phyloP scores from a whole-genome alignment of 1,140 invertebrate species.

The Belonocnema kinseyi region DNA sequence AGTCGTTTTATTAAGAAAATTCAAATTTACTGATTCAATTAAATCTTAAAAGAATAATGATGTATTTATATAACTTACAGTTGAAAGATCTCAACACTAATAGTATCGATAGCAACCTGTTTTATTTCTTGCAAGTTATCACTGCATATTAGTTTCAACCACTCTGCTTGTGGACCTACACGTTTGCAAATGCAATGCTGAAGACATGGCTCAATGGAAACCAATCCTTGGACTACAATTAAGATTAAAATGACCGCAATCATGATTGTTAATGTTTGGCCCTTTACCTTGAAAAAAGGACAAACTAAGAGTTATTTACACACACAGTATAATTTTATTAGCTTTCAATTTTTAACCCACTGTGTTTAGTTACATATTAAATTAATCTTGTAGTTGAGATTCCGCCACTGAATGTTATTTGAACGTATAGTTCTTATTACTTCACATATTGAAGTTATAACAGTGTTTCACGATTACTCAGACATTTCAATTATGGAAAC shows the following conservation, averaged over 20 bases:
- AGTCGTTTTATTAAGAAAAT: constrained; percentile 4
- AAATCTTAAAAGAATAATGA: constrained; percentile 16
- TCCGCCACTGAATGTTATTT: too few species aligned
- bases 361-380: too few species aligned
- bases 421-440: too few species aligned
- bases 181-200: constrained; percentile 65
- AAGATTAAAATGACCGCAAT: constrained; percentile 57
- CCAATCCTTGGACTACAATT: constrained; percentile 59
- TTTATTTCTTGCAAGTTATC: constrained; percentile 64
- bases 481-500: too few species aligned
- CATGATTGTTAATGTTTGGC: constrained; percentile 53
- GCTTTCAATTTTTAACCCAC: too few species aligned
- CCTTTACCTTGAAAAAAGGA: constrained; percentile 45
- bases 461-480: too few species aligned
- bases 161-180: constrained; percentile 68
- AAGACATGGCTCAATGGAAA: constrained; percentile 60
- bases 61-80: constrained; percentile 58
- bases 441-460: too few species aligned
- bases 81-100: constrained; percentile 68
- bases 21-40: too few species aligned
- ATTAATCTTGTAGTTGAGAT: too few species aligned
- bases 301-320: too few species aligned
- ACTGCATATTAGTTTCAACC: constrained; percentile 67
- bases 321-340: background rate
- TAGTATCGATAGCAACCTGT: constrained; percentile 63